phyloP scores from a whole-genome alignment of 2,888 invertebrate species.

The Drosophila mulleri region DNA sequence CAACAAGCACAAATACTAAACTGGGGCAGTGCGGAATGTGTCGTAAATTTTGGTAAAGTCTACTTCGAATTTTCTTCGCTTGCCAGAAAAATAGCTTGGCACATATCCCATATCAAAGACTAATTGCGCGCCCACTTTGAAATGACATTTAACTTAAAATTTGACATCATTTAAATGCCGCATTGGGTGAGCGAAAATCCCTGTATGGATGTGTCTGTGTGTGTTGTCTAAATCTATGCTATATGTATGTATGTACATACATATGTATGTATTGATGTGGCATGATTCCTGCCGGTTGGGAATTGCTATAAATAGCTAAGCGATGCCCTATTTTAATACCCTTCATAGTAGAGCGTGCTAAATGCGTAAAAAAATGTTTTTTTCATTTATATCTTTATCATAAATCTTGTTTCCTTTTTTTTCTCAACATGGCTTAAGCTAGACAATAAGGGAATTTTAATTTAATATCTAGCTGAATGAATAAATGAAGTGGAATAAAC shows the following conservation, averaged over 20 bases:
- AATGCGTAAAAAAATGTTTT: background rate
- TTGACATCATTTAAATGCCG: slow-evolving; percentile 65
- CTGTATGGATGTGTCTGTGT: background rate
- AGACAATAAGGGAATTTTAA: too few species aligned
- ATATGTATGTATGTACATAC: background rate
- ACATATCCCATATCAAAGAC: slow-evolving; percentile 57
- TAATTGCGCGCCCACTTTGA: slow-evolving; percentile 68
- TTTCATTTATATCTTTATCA: background rate
- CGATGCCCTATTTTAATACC: slow-evolving; percentile 56
- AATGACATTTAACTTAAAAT: slow-evolving; percentile 76
- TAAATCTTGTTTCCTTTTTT: too few species aligned
- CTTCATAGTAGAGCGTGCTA: slow-evolving; percentile 9
- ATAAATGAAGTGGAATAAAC: too few species aligned
- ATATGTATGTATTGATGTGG: background rate
- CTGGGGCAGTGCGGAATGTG: slow-evolving; percentile 15
- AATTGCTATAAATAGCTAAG: slow-evolving; percentile 57
- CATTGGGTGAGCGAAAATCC: slow-evolving; percentile 23
- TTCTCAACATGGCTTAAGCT: too few species aligned
- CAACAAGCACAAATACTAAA: slow-evolving; percentile 13
- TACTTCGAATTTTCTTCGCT: slow-evolving; percentile 3
- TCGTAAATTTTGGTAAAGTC: slow-evolving; percentile 26
- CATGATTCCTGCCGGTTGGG: slow-evolving; percentile 55
- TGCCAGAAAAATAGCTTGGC: slow-evolving; percentile 37
- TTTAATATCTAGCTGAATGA: too few species aligned
- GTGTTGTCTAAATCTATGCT: slow-evolving; percentile 38